Evolutionary conservation across 1,140 invertebrate species (phyloP).

Genomic region (Habropoda laboriosa): DNA sequence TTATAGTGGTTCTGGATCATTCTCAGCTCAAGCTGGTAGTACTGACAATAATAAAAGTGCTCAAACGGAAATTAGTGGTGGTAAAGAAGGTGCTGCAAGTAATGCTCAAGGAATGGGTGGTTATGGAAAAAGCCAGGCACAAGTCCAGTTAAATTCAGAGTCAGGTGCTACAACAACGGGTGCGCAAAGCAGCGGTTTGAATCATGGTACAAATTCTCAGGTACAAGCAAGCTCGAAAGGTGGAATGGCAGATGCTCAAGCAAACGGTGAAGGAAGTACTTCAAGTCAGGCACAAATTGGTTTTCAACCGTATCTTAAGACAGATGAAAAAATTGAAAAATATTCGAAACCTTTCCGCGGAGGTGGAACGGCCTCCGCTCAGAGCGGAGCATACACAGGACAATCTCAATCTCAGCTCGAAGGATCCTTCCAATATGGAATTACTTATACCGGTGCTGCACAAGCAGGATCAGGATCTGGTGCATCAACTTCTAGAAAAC

Average conservation of each 20-base stretch:
- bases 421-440: constrained; percentile 89
- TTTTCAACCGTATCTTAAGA: constrained; percentile 88
- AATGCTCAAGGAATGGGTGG: constrained; percentile 88
- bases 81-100: constrained; percentile 87
- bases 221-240: constrained; percentile 90
- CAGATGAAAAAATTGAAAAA: constrained; percentile 79
- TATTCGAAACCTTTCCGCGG: constrained; percentile 84
- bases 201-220: constrained; percentile 89
- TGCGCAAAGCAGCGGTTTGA: constrained; percentile 88
- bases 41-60: constrained; percentile 88
- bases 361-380: constrained; percentile 89
- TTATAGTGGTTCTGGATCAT: constrained; percentile 88
- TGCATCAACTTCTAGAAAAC: constrained; percentile 73
- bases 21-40: constrained; percentile 91
- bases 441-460: constrained; percentile 90
- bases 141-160: constrained; percentile 87
- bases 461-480: constrained; percentile 89
- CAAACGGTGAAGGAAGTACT: constrained; percentile 90
- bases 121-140: constrained; percentile 88
- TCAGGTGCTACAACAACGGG: constrained; percentile 87
- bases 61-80: constrained; percentile 87
- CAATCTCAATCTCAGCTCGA: constrained; percentile 91
- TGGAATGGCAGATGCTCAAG: constrained; percentile 91
- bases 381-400: constrained; percentile 87
- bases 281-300: constrained; percentile 93